Evolutionary conservation across 1,140 invertebrate species (phyloP).

Genomic region (Apis florea): DNA sequence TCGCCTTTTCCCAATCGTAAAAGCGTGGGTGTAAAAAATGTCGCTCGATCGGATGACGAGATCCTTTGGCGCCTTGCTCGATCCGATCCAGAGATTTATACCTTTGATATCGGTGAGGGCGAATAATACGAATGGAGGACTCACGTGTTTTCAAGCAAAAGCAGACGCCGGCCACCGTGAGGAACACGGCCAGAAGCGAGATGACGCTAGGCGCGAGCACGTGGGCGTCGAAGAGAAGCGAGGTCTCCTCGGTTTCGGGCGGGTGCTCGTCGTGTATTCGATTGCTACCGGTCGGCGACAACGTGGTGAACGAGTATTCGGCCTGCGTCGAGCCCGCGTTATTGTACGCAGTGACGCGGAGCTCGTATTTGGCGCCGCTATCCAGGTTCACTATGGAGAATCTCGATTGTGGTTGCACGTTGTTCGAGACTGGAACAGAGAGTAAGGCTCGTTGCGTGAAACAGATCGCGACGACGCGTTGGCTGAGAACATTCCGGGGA

Average conservation of each 20-base stretch:
- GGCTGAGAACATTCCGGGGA: not conserved
- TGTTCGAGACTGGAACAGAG: conserved; percentile 78
- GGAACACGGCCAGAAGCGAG: conserved; percentile 78
- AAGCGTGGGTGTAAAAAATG: not conserved
- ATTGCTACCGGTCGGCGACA: conserved; percentile 80
- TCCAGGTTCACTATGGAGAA: conserved; percentile 83
- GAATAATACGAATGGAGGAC: conserved; percentile 53
- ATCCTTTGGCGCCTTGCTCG: not conserved
- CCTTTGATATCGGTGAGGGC: too few relatives aligned
- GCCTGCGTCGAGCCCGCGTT: conserved; percentile 86
- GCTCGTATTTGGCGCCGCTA: conserved; percentile 85
- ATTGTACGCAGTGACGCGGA: conserved; percentile 85
- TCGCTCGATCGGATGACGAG: not conserved
- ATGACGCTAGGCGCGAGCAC: conserved; percentile 79
- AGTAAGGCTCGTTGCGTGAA: not conserved
- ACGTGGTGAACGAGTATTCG: conserved; percentile 85
- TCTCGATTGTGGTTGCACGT: conserved; percentile 79
- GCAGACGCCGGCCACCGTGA: conserved; percentile 79
- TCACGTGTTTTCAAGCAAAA: conserved; percentile 81
- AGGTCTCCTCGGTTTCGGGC: conserved; percentile 72
- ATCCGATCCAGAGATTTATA: not conserved
- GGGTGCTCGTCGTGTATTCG: conserved; percentile 73
- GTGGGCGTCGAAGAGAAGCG: conserved; percentile 79
- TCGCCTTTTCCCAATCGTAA: too few relatives aligned
- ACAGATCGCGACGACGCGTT: not conserved